Conservation (phyloP, 2,113 vertebrate species). For the Tichodroma muraria region DNA sequence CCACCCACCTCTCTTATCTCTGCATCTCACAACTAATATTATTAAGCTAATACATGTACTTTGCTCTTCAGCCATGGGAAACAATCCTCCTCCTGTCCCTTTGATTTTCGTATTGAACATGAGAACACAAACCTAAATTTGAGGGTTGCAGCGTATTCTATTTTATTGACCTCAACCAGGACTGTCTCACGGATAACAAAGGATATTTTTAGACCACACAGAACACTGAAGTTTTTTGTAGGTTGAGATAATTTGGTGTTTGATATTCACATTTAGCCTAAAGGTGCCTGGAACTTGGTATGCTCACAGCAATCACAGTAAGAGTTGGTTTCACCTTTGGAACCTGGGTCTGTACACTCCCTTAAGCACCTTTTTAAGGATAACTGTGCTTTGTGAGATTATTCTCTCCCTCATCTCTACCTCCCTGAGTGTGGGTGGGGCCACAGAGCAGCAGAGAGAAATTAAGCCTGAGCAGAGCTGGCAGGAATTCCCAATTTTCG, state of each 20-base stretch:
- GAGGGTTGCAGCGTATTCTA: background rate
- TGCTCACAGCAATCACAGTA: background rate
- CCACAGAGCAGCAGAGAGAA: background rate
- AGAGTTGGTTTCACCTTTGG: background rate
- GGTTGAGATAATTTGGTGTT: background rate
- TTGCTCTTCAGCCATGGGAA: slow-evolving; percentile 49
- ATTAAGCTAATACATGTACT: slow-evolving; percentile 23
- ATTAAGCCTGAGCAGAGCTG: background rate
- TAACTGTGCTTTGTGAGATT: background rate
- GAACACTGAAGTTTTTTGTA: background rate
- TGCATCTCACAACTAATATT: slow-evolving; percentile 33
- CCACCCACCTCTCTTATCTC: slow-evolving; percentile 33
- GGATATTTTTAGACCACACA: background rate
- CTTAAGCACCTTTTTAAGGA: background rate
- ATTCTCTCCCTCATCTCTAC: background rate
- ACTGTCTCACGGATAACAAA: slow-evolving; percentile 14
- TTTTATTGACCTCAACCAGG: background rate
- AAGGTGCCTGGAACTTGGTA: background rate
- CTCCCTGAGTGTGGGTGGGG: background rate
- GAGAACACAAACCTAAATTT: background rate
- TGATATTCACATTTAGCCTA: background rate
- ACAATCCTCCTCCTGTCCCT: background rate
- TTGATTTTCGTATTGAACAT: background rate
- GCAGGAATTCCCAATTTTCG: background rate
- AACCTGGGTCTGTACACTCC: background rate